Evolutionary conservation across 2,888 invertebrate genomes (phyloP), one percentile per base, ranked within the genome.

Genomic region (Eupithecia exiguata): DNA sequence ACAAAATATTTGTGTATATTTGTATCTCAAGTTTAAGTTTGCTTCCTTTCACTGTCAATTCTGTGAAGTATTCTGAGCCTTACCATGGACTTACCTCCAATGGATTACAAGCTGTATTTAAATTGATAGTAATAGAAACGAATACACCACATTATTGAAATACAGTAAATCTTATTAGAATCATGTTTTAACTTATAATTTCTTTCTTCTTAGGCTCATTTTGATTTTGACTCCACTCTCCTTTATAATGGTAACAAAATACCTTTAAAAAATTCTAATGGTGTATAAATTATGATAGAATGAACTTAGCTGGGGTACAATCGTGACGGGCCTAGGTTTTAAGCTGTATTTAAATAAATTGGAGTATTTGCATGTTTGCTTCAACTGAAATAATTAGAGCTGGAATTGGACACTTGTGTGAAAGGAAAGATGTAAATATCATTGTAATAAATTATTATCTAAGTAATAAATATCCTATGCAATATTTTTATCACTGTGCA

Each of bases 1-100:
- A 94, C 88, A 88, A 83, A 84, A 83, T 85, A 84, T 86, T 87
- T 86, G 78, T 87, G 81, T 85, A 83, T 85, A 72, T 46, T 74
- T 71, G 69, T 72, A 66, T 73, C 62, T 76, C 68, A 46, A 71
- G 53, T 70, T 71, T 73, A 61, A 73, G 62, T 81, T 78, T 80
- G 81, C 78, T 84, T 80, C 78, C 21, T 36, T 46, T 12, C 18
- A 36, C 25, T 67, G 30, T 58, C n/a, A 61, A 63, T 66, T 43
- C 10, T 66, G 66, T 66, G 66, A 38, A 66, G 66, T 66, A 40
- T 66, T 66, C 38, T 35, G 6, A 18, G 35, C 30, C 61, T 61
- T 62, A 35, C 12, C 30, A 10, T 36, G 36, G 9, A 62, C 6
- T 63, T 6, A 35, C 3, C 0, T 63, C 18, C 18, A 62, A 62